These are phyloP conservation scores for Danionella dracula DNA, from an alignment of 2,797 vertebrate species.

Conservation along the genomic window DNA sequence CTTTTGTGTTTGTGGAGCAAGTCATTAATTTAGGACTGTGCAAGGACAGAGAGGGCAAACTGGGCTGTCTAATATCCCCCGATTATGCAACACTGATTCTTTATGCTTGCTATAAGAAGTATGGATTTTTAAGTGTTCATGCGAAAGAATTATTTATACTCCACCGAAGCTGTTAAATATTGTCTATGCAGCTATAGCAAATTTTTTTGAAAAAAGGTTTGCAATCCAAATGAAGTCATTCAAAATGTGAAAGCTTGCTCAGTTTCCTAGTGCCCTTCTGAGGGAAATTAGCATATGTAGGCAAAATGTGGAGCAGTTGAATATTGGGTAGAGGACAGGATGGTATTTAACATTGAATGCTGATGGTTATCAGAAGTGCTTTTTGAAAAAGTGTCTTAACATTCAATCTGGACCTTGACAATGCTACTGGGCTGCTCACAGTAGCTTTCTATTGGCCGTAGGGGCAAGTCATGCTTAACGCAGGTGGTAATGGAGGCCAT, in stretches of 20 bases:
- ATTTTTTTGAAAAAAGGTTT: too few species aligned
- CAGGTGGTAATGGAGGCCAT: conserved; percentile 60
- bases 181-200: too few species aligned
- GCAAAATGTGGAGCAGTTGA: not conserved
- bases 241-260: too few species aligned
- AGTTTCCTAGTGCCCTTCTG: too few species aligned
- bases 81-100: not conserved
- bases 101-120: not conserved
- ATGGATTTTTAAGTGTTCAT: not conserved
- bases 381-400: conserved; percentile 19
- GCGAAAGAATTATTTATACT: too few species aligned
- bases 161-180: too few species aligned
- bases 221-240: too few species aligned
- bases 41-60: not conserved
- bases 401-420: not conserved
- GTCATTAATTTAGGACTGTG: not conserved
- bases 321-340: not conserved
- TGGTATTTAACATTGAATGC: not conserved
- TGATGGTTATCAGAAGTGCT: conserved; percentile 2
- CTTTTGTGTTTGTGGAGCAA: not conserved
- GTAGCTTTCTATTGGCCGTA: conserved; percentile 41
- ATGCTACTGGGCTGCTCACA: not conserved
- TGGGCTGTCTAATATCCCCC: not conserved
- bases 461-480: conserved; percentile 58
- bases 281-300: not conserved